Evolutionary conservation across 2,113 vertebrate species (phyloP).

Genomic region (Poeciliopsis prolifica): DNA sequence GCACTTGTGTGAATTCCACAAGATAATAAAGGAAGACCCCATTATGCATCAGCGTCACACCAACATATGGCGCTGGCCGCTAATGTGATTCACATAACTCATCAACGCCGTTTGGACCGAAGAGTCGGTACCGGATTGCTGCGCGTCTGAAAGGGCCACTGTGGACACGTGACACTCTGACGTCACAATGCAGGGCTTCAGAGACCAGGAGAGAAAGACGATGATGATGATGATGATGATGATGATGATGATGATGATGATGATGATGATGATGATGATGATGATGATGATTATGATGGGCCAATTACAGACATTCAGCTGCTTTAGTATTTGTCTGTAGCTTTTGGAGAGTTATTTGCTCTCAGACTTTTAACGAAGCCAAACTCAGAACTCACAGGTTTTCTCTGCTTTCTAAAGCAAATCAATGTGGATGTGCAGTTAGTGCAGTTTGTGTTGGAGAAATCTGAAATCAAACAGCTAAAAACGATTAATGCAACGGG

Average conservation of each 20-base stretch:
- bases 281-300: too few species aligned
- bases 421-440: too few species aligned
- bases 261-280: neutral
- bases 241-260: too few species aligned
- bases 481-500: too few species aligned
- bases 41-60: constrained; percentile 41
- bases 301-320: neutral
- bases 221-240: neutral
- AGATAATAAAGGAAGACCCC: constrained; percentile 46
- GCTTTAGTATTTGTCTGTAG: neutral
- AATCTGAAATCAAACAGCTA: too few species aligned
- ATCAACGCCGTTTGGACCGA: constrained; percentile 27
- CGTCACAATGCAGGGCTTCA: constrained; percentile 1
- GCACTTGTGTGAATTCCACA: constrained; percentile 14
- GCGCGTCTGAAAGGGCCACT: constrained; percentile 5
- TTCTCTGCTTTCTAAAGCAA: too few species aligned
- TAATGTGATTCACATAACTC: constrained; percentile 25
- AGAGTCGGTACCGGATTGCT: constrained; percentile 21
- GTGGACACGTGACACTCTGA: constrained; percentile 8
- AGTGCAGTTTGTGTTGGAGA: too few species aligned
- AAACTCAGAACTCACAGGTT: neutral
- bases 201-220: neutral
- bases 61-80: constrained; percentile 45
- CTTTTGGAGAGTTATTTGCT: neutral
- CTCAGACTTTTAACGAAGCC: neutral